Evolutionary conservation across 1,140 invertebrate genomes (phyloP).

Genomic region (Eurosta solidaginis): DNA sequence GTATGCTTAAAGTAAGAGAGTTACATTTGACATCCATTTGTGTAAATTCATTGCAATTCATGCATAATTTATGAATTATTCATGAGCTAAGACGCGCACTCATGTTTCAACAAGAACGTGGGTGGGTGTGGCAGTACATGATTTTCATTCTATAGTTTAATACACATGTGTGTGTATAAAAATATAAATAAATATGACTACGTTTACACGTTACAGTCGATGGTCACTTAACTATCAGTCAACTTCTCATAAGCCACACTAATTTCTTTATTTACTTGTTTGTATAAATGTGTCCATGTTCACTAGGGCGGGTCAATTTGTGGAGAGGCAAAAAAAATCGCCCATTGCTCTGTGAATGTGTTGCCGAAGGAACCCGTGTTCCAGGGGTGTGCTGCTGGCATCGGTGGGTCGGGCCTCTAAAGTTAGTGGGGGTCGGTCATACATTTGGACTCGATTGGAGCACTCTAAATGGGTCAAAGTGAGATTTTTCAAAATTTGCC

Average conservation of each 20-base stretch:
- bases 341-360: no score
- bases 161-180: neutral
- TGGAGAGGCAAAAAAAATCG: no score
- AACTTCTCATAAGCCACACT: slow-evolving; percentile 23
- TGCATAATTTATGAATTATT: slow-evolving; percentile 19
- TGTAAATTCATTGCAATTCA: slow-evolving; percentile 20
- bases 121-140: slow-evolving; percentile 5
- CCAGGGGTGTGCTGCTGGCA: no score
- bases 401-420: no score
- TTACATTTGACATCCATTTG: neutral
- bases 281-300: neutral
- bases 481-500: no score
- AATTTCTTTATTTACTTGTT: slow-evolving; percentile 15
- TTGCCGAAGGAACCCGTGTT: no score
- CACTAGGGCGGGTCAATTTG: no score
- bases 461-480: no score
- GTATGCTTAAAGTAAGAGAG: no score
- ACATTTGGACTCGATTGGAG: no score
- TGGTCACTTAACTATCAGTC: slow-evolving; percentile 9
- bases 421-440: no score
- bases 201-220: neutral
- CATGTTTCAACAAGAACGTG: neutral
- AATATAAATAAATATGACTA: neutral
- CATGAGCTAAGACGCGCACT: neutral
- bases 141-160: neutral